Base-by-base conservation (phyloP, 1,140 invertebrate genomes). In the Scaptomyza montana region DNA sequence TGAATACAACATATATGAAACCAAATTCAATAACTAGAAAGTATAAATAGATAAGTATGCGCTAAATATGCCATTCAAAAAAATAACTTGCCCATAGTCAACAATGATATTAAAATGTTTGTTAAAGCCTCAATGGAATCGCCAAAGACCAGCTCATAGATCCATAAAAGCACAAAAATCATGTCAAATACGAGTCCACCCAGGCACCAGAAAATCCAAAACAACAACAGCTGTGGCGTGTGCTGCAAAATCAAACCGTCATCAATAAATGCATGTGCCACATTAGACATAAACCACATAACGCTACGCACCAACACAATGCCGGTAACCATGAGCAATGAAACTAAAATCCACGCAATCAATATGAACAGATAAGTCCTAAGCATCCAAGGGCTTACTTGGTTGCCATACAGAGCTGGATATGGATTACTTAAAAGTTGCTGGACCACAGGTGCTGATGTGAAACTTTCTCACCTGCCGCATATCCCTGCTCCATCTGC, bases 61-160 rank as follows among this genome's bases (percentile, higher is more conserved):
- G 2, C 46, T 19, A 12, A 16, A 9, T 49, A 30, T 5, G 41
- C 1, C 9, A 25, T 50, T 2, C 9, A n/a, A 12, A 8, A 25
- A 33, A 16, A 16, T 1, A 5, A 39, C 72, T 66, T 55, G 49
- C 84, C 69, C 63, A 89, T 77, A 21, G 84, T 89, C 13, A 89
- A 30, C 21, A 84, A 13, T 7, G 84, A 84, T 2, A 87, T 84
- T 16, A 87, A 16, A 4, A 87, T 84, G 30, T 87, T 89, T 12
- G 85, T 87, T 28, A 89, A 16, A 2, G 79, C 84, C 10, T 89
- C 84, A 13, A 87, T 77, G 6, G 60, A 30, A 55, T 89, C 84
- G 21, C 79, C 84, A 0, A 28, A n/a, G 5, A 73, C 19, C 0
- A 87, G 19, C 9, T 87, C 76, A 33, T 54, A 43, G 7, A 74